Conservation (phyloP, 2,797 vertebrate species). For the Macroramphosus scolopax region DNA sequence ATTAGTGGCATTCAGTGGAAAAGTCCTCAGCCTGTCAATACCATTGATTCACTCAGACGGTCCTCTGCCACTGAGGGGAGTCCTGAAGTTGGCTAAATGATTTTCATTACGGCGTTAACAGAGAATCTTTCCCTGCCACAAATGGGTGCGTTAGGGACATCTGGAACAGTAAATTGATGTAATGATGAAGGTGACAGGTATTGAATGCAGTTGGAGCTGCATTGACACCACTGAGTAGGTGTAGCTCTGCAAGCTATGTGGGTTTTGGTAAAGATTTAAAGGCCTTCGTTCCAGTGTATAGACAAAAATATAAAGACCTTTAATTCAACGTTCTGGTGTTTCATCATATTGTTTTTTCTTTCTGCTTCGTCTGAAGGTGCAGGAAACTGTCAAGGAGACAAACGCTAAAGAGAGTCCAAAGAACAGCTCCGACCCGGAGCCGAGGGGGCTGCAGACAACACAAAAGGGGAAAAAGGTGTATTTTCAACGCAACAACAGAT, state of each 20-base stretch:
- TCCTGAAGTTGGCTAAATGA: conserved; percentile 75
- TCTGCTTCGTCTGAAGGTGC: conserved; percentile 29
- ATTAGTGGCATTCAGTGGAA: conserved; percentile 74
- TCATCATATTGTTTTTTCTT: conserved; percentile 9
- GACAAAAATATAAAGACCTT: too few species aligned
- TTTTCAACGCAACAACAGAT: background rate
- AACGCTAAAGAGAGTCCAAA: conserved; percentile 28
- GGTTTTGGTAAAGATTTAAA: conserved; percentile 6
- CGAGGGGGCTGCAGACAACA: conserved; percentile 70
- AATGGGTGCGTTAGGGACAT: conserved; percentile 62
- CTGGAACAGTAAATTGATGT: conserved; percentile 62
- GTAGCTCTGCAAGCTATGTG: background rate
- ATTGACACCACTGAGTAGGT: conserved; percentile 15
- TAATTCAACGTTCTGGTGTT: background rate
- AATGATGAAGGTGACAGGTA: conserved; percentile 27
- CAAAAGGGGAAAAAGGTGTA: conserved; percentile 71
- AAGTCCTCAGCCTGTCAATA: conserved; percentile 76
- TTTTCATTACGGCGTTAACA: conserved; percentile 81
- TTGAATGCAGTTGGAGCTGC: conserved; percentile 18
- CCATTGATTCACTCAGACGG: conserved; percentile 74
- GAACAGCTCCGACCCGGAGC: conserved; percentile 52
- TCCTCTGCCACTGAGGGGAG: conserved; percentile 71
- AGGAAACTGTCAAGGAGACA: conserved; percentile 12
- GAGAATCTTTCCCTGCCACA: conserved; percentile 63
- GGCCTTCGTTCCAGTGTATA: background rate